phyloP scores from a whole-genome alignment of 2,797 vertebrate species.

The Podargus strigoides region DNA sequence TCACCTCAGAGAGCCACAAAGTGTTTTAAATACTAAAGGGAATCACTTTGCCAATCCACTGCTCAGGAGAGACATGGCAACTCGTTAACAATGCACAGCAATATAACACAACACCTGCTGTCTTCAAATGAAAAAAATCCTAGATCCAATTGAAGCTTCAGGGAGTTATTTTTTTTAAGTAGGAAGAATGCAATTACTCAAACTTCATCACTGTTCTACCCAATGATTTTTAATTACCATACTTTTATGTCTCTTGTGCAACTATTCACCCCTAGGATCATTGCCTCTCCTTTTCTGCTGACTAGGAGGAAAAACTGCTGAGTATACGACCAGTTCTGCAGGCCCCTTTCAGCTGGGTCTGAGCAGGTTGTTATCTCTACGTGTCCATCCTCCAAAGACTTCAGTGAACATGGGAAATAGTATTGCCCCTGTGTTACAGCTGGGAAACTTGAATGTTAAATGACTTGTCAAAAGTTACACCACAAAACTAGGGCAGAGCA shows the following conservation, averaged over 20 bases:
- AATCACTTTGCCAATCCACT: background rate
- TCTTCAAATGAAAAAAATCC: background rate
- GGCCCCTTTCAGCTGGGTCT: background rate
- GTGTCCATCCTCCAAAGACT: background rate
- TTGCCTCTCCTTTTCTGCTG: background rate
- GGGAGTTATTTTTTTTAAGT: constrained; percentile 44
- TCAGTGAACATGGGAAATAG: background rate
- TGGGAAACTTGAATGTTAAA: background rate
- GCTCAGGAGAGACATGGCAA: background rate
- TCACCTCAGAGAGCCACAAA: background rate
- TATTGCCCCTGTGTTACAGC: background rate
- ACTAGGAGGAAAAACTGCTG: background rate
- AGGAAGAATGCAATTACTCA: constrained; percentile 45
- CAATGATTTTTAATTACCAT: constrained; percentile 60
- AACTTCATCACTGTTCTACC: constrained; percentile 51
- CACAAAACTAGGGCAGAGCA: background rate
- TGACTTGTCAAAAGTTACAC: background rate
- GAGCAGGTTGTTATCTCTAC: background rate
- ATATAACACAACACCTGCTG: background rate
- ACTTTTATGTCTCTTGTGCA: constrained; percentile 40
- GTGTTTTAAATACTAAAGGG: background rate
- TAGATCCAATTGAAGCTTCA: constrained; percentile 1
- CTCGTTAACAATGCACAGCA: background rate
- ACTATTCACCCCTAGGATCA: constrained; percentile 18
- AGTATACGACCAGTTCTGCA: background rate